These are phyloP conservation scores for Zosterops hypoxanthus DNA, from an alignment of 2,113 vertebrate genomes.

Conservation along the genomic window DNA sequence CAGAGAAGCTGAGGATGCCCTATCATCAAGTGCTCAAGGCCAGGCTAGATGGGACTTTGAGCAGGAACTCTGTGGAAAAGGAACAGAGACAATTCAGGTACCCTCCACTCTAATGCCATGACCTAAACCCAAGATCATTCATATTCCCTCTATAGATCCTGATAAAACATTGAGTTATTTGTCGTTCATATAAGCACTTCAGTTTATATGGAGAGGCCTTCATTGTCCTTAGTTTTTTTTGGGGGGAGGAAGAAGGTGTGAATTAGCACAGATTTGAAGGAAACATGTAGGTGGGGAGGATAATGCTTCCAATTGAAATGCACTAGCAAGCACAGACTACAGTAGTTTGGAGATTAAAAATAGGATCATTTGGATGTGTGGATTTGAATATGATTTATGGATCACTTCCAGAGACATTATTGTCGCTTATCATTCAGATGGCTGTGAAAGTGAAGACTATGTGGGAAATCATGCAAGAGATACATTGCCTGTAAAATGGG, in stretches of 20 bases:
- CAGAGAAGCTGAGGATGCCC: neutral
- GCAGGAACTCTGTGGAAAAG: neutral
- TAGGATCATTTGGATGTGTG: conserved; percentile 61
- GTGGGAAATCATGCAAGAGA: conserved; percentile 60
- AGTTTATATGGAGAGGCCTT: neutral
- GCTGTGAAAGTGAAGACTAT: conserved; percentile 62
- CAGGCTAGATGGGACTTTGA: neutral
- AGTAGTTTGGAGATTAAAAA: conserved; percentile 71
- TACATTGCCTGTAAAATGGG: conserved; percentile 40
- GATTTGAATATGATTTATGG: conserved; percentile 76
- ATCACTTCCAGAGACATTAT: conserved; percentile 69
- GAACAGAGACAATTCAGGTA: neutral
- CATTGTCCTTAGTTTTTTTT: neutral
- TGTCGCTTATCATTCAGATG: conserved; percentile 69
- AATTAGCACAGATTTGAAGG: conserved; percentile 42
- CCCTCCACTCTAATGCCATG: neutral
- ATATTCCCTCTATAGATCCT: neutral
- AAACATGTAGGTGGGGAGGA: conserved; percentile 60
- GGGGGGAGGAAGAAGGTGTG: fast-evolving
- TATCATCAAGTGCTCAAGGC: neutral
- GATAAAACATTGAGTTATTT: neutral
- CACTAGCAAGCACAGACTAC: conserved; percentile 38
- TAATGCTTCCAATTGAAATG: conserved; percentile 52
- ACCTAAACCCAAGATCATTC: neutral
- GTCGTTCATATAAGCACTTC: neutral